Evolutionary conservation across 1,140 invertebrate genomes (phyloP), one percentile per base, ranked within the genome.

Genomic region (Oscheius sp.): DNA sequence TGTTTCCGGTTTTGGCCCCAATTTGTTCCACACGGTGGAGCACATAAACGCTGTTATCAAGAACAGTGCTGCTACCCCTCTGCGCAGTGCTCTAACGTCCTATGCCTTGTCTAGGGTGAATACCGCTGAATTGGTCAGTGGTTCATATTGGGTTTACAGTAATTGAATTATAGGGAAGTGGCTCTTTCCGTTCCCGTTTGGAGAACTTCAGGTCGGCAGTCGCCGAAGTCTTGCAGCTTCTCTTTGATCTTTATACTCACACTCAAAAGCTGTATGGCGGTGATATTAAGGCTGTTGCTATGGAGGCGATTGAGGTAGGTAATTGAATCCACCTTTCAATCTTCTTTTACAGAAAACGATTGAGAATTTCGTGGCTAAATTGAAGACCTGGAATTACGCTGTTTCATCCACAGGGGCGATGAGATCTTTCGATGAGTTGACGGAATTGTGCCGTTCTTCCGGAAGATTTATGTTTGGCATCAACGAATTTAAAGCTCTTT

Each of bases 311-410:
- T 63, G 61, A 63, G 32, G 61, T 63, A 63, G 15, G 15, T 20
- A 55, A 7, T 32, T 63, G 23, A 45, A 0, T 45, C 29, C 4
- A 36, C 4, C 35, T 63, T 63, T 7, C 18, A 1, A 32, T 13
- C 61, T 63, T 63, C 31, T 63, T 36, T 63, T 63, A 13, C 20
- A 63, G 61, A 63, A 63, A 34, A 26, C 32, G 10, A 63, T 63
- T 13, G 61, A 63, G 26, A 63, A 63, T 32, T 26, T 63, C 7
- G 20, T 63, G 61, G 61, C 29, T 7, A 63, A 63, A 26, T 7
- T 63, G 61, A 13, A 26, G 7, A 10, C 32, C 7, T 63, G 61
- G 61, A 42, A 63, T n/a, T 63, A 32, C 35, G 7, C 32, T 13
- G 1, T 63, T 10, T n/a, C 18, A 13, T 36, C 32, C 10, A n/a